A percentile compares a stretch with the other conserved stretches of the same genome.
Conservation (phyloP, 2,797 vertebrate genomes). For the Eulemur coronatus region DNA sequence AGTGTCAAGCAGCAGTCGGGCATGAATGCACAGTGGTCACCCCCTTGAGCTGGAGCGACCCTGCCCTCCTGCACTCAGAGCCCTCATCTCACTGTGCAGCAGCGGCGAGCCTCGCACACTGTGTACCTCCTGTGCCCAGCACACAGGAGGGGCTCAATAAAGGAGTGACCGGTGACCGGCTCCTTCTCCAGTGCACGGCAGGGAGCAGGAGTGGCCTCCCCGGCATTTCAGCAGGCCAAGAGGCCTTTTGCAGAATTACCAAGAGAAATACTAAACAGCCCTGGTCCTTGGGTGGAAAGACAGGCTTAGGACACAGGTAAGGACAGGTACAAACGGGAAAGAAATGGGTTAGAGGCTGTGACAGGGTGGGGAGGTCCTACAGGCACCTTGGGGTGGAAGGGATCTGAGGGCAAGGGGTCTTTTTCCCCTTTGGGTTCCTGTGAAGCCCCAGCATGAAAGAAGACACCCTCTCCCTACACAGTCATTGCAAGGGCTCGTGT, state of each 20-base stretch:
- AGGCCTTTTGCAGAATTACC: neutral
- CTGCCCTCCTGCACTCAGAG: neutral
- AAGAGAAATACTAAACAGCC: neutral
- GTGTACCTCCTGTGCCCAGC: neutral
- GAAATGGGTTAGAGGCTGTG: no score
- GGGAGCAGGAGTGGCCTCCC: neutral
- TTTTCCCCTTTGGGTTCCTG: neutral
- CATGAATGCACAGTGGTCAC: neutral
- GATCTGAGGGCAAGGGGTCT: neutral
- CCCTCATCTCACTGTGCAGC: neutral
- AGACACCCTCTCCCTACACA: neutral
- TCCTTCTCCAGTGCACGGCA: neutral
- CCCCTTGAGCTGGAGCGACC: no score
- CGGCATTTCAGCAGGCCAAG: neutral
- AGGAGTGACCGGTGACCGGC: neutral
- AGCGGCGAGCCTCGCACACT: neutral
- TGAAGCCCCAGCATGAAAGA: neutral
- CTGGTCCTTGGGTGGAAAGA: neutral
- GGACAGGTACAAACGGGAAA: neutral
- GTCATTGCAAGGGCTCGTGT: neutral
- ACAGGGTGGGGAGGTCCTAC: neutral
- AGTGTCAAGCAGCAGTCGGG: accelerated
- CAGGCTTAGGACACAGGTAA: neutral
- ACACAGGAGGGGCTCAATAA: conserved; percentile 34
- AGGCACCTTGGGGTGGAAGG: neutral